These are phyloP conservation scores for Brachylomia viminalis DNA, from an alignment of 2,888 invertebrate species.

Conservation along the genomic window DNA sequence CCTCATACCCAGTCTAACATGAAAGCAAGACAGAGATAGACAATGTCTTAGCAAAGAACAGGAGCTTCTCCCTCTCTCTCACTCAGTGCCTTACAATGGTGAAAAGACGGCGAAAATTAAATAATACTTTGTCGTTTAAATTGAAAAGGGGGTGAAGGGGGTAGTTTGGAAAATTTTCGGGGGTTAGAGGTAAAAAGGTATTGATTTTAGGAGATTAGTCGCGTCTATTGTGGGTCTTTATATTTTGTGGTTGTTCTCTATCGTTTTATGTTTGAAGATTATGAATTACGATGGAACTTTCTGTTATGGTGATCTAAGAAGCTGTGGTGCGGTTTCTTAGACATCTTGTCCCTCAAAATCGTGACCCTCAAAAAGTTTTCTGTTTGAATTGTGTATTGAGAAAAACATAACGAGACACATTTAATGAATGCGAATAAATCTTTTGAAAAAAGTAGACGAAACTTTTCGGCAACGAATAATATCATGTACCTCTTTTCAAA, in stretches of 20 bases:
- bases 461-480: neutral
- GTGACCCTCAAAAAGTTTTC: neutral
- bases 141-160: slow-evolving; percentile 81
- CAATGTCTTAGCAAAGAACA: slow-evolving; percentile 84
- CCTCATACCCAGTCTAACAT: slow-evolving; percentile 75
- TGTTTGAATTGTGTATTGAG: neutral
- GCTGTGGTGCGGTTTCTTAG: slow-evolving; percentile 36
- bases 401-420: neutral
- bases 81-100: slow-evolving; percentile 87
- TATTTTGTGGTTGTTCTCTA: slow-evolving; percentile 62
- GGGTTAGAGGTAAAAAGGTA: slow-evolving; percentile 89
- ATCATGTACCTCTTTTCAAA: neutral
- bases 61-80: slow-evolving; percentile 75
- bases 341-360: slow-evolving; percentile 1
- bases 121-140: slow-evolving; percentile 90
- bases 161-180: slow-evolving; percentile 85
- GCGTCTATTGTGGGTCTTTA: slow-evolving; percentile 73
- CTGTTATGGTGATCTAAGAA: slow-evolving; percentile 13
- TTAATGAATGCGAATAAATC: neutral
- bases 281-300: slow-evolving; percentile 42
- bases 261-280: slow-evolving; percentile 62
- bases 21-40: slow-evolving; percentile 73
- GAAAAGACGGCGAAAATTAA: slow-evolving; percentile 90
- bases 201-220: slow-evolving; percentile 88
- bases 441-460: neutral